Evolutionary conservation across 2,113 vertebrate genomes (phyloP).

Genomic region (Cathartes aura): DNA sequence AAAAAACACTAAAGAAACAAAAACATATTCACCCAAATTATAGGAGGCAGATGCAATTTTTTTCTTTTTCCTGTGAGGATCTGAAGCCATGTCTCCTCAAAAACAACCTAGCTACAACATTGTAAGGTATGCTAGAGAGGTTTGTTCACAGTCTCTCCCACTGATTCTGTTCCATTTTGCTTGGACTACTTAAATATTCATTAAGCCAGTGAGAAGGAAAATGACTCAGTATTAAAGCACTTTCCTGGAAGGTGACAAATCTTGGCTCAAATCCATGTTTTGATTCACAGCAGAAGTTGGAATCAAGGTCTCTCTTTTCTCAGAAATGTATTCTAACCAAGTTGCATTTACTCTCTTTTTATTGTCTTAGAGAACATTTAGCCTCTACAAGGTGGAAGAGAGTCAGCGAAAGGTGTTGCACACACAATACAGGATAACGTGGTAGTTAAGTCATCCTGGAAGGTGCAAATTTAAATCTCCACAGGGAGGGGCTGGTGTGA

Average conservation of each 20-base stretch:
- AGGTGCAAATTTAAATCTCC: not conserved
- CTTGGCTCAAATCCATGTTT: not conserved
- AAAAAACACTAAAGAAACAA: not conserved
- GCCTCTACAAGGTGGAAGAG: not conserved
- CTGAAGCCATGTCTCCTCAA: not conserved
- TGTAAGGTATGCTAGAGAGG: not conserved
- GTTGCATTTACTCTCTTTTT: not conserved
- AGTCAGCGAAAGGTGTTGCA: not conserved
- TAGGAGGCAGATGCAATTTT: not conserved
- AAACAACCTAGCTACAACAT: not conserved
- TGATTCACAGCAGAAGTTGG: not conserved
- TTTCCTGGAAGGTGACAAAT: constrained; percentile 40
- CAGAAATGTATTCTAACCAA: not conserved
- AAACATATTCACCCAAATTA: not conserved
- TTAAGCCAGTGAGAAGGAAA: constrained; percentile 26
- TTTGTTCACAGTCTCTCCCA: not conserved
- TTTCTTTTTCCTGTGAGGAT: not conserved
- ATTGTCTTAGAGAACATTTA: not conserved
- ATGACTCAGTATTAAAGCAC: constrained; percentile 19
- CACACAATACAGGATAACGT: not conserved
- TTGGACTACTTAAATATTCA: constrained; percentile 46
- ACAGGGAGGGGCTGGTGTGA: not conserved
- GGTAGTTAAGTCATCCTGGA: not conserved
- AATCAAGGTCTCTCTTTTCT: not conserved
- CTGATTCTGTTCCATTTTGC: not conserved